Conservation (phyloP, 2,888 invertebrate species). For the Sthenelais limicola region DNA sequence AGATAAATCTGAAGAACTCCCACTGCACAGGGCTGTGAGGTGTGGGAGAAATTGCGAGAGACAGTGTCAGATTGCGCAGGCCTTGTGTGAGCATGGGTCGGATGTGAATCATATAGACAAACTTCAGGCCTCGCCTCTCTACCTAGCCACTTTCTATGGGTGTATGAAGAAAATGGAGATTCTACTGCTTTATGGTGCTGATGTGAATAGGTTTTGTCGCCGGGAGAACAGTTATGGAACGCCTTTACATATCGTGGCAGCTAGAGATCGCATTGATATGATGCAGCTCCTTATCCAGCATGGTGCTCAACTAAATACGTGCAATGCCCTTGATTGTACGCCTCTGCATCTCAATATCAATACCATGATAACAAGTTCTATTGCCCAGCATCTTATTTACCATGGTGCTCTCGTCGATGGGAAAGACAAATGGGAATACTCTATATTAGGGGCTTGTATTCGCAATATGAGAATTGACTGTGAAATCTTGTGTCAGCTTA, state of each 20-base stretch:
- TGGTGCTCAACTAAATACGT: slow-evolving; percentile 47
- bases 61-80: slow-evolving; percentile 48
- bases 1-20: slow-evolving; percentile 48
- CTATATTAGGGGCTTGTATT: slow-evolving; percentile 49
- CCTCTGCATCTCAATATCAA: slow-evolving; percentile 52
- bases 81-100: slow-evolving; percentile 49
- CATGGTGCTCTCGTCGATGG: slow-evolving; percentile 50
- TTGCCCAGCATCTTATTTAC: slow-evolving; percentile 50
- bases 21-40: slow-evolving; percentile 50
- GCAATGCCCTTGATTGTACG: slow-evolving; percentile 48
- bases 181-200: slow-evolving; percentile 48
- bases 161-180: slow-evolving; percentile 50
- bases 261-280: slow-evolving; percentile 47
- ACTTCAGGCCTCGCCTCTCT: slow-evolving; percentile 48
- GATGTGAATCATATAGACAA: slow-evolving; percentile 46
- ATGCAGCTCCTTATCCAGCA: slow-evolving; percentile 47
- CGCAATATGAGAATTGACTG: slow-evolving; percentile 52
- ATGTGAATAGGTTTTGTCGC: slow-evolving; percentile 43
- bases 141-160: slow-evolving; percentile 52
- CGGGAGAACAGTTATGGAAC: slow-evolving; percentile 50
- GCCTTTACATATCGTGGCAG: slow-evolving; percentile 52
- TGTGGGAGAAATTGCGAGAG: slow-evolving; percentile 46
- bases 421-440: slow-evolving; percentile 43
- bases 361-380: slow-evolving; percentile 45
- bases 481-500: slow-evolving; percentile 49